Evolutionary conservation across 2,797 vertebrate species (phyloP).

Genomic region (Sibirionetta formosa): DNA sequence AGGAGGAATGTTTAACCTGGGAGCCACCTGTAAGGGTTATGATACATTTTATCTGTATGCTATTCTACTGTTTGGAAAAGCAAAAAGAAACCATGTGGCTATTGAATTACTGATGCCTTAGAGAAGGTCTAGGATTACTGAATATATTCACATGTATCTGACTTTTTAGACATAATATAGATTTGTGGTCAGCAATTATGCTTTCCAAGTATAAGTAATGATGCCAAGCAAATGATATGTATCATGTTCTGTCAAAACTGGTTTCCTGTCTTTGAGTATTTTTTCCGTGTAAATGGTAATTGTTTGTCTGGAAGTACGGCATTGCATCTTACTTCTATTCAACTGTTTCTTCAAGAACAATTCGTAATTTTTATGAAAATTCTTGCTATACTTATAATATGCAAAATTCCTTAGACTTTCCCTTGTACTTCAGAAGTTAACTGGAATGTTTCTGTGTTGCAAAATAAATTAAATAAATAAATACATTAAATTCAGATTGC

Average conservation of each 20-base stretch:
- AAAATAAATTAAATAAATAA: background rate
- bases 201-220: background rate
- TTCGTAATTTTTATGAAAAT: background rate
- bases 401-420: background rate
- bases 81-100: background rate
- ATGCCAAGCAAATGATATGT: background rate
- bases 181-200: background rate
- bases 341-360: background rate
- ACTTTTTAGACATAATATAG: background rate
- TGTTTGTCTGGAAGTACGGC: background rate
- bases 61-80: background rate
- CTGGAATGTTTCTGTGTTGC: background rate
- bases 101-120: background rate
- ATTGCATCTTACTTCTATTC: background rate
- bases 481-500: background rate
- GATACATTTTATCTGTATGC: fast-evolving
- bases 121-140: background rate
- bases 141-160: background rate
- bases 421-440: background rate
- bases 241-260: background rate
- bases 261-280: background rate
- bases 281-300: background rate
- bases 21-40: background rate
- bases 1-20: background rate
- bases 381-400: background rate